These are phyloP conservation scores for Melanotaenia pygmaea DNA, from an alignment of 2,797 vertebrate species.

Conservation along the genomic window DNA sequence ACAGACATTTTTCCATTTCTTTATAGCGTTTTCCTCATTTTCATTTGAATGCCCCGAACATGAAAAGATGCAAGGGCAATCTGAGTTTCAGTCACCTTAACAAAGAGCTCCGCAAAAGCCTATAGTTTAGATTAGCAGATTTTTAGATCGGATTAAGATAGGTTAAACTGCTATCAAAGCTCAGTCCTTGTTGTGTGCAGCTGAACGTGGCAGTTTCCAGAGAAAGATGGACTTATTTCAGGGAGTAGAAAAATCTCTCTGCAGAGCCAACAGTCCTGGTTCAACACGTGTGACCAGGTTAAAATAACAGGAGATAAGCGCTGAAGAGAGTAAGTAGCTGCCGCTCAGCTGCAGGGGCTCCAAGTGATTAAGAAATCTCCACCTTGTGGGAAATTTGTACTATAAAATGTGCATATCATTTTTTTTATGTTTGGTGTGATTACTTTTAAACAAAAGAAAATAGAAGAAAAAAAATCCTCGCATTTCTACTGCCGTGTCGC, in stretches of 20 bases:
- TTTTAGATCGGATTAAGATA: neutral
- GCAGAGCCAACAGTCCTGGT: constrained; percentile 50
- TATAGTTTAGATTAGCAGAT: neutral
- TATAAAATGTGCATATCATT: neutral
- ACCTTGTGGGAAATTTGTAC: neutral
- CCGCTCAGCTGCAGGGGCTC: constrained; percentile 34
- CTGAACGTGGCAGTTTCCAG: constrained; percentile 6
- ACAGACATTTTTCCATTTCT: neutral
- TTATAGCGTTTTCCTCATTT: neutral
- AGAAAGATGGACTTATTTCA: constrained; percentile 25
- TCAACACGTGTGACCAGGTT: constrained; percentile 77
- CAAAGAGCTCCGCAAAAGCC: neutral
- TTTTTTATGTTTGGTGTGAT: neutral
- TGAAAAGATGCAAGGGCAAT: neutral
- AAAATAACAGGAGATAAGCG: constrained; percentile 71
- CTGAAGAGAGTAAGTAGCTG: constrained; percentile 46
- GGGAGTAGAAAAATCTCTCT: constrained; percentile 46
- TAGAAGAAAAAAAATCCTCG: neutral
- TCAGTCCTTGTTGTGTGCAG: neutral
- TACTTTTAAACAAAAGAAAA: constrained; percentile 13
- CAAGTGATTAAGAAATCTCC: constrained; percentile 6
- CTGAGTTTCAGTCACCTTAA: neutral
- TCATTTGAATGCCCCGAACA: neutral
- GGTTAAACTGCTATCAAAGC: neutral
- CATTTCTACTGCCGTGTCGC: constrained; percentile 55